These are phyloP conservation scores for Trogon surrucura DNA, from an alignment of 2,113 vertebrate species.

Conservation along the genomic window DNA sequence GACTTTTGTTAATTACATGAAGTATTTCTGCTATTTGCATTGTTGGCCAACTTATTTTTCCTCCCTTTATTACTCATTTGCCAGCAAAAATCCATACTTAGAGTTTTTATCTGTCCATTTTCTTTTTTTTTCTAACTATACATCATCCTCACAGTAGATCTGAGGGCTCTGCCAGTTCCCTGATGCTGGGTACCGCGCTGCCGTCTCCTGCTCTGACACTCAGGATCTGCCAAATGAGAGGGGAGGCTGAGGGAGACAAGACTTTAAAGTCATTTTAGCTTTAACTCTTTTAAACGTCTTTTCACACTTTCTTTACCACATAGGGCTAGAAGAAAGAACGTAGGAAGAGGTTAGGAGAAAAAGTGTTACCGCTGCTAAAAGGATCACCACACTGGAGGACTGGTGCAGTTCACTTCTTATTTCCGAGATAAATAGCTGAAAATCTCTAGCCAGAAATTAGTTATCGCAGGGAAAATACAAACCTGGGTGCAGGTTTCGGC, in stretches of 20 bases:
- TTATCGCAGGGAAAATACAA: slow-evolving; percentile 24
- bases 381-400: neutral
- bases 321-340: neutral
- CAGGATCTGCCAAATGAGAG: neutral
- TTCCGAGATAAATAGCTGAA: slow-evolving; percentile 49
- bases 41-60: neutral
- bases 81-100: neutral
- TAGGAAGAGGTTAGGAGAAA: neutral
- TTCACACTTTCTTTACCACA: neutral
- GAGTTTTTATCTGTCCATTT: neutral
- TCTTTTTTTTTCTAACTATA: neutral
- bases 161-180: neutral
- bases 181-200: neutral
- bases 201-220: neutral
- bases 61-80: neutral
- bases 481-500: slow-evolving; percentile 1
- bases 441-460: slow-evolving; percentile 35
- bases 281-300: slow-evolving; percentile 28
- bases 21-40: neutral
- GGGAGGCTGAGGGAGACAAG: neutral
- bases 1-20: slow-evolving; percentile 44
- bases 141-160: neutral
- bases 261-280: neutral
- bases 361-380: neutral
- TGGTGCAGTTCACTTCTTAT: neutral